These are phyloP conservation scores for Scaptomyza pallida DNA, from an alignment of 1,140 invertebrate genomes.

Conservation along the genomic window DNA sequence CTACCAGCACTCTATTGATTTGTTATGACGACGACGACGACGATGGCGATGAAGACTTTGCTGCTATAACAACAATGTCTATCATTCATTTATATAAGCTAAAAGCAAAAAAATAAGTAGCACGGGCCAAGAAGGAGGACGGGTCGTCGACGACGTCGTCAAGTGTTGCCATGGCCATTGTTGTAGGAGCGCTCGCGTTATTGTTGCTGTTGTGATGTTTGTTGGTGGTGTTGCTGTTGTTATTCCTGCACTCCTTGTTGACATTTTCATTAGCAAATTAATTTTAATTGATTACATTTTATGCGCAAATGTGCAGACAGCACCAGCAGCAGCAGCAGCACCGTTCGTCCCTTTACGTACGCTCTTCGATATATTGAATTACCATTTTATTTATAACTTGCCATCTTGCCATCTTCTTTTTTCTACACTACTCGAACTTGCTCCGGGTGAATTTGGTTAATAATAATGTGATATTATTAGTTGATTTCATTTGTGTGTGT, in stretches of 20 bases:
- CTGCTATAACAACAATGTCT: slow-evolving; percentile 71
- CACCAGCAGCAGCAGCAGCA: neutral
- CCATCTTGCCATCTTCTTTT: slow-evolving; percentile 10
- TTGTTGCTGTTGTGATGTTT: slow-evolving; percentile 11
- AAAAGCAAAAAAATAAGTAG: slow-evolving; percentile 34
- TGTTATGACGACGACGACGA: slow-evolving; percentile 58
- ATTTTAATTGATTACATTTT: slow-evolving; percentile 77
- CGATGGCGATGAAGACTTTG: neutral
- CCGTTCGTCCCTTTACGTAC: no score
- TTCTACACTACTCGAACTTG: slow-evolving; percentile 3
- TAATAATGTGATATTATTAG: slow-evolving; percentile 53
- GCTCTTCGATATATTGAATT: slow-evolving; percentile 64
- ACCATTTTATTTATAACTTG: slow-evolving; percentile 65
- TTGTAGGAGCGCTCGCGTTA: slow-evolving; percentile 21
- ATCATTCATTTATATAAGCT: slow-evolving; percentile 61
- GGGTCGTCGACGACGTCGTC: slow-evolving; percentile 19
- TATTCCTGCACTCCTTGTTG: slow-evolving; percentile 47
- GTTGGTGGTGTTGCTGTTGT: slow-evolving; percentile 19
- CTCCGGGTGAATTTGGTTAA: slow-evolving; percentile 8
- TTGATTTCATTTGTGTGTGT: slow-evolving; percentile 26
- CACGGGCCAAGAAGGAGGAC: slow-evolving; percentile 11
- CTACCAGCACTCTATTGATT: slow-evolving; percentile 62
- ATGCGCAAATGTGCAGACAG: slow-evolving; percentile 63
- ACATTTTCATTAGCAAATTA: slow-evolving; percentile 76
- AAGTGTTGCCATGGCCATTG: slow-evolving; percentile 55